These are phyloP conservation scores for Synergus laeviventris DNA, from an alignment of 2,888 invertebrate species.

Conservation along the genomic window DNA sequence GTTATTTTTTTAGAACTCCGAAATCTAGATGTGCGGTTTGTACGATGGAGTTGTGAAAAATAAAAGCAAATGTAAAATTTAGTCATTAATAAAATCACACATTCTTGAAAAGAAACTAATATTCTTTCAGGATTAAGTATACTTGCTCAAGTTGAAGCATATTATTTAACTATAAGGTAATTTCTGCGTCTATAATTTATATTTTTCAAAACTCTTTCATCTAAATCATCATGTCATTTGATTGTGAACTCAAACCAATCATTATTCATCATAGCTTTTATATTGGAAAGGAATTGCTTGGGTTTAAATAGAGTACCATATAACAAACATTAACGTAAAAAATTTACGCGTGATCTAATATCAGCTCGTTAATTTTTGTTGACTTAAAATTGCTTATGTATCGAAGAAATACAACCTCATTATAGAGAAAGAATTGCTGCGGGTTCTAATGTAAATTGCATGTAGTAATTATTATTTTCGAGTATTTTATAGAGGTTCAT, in stretches of 20 bases:
- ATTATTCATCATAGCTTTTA: neutral
- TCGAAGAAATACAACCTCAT: conserved; percentile 47
- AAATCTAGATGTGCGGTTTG: conserved; percentile 34
- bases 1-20: conserved; percentile 57
- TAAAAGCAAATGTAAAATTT: conserved; percentile 30
- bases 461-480: neutral
- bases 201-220: neutral
- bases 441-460: neutral
- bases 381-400: conserved; percentile 42
- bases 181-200: neutral
- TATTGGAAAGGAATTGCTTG: neutral
- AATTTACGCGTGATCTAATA: neutral
- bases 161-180: neutral
- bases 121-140: neutral
- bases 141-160: neutral
- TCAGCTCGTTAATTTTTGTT: neutral
- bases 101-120: conserved; percentile 11
- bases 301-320: neutral
- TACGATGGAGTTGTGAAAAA: conserved; percentile 26
- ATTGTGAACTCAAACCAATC: neutral
- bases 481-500: neutral
- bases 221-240: neutral
- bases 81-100: conserved; percentile 39
- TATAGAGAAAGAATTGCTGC: neutral
- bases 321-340: neutral